Conservation (phyloP, 2,888 invertebrate species). For the Stegana nigrithorax region DNA sequence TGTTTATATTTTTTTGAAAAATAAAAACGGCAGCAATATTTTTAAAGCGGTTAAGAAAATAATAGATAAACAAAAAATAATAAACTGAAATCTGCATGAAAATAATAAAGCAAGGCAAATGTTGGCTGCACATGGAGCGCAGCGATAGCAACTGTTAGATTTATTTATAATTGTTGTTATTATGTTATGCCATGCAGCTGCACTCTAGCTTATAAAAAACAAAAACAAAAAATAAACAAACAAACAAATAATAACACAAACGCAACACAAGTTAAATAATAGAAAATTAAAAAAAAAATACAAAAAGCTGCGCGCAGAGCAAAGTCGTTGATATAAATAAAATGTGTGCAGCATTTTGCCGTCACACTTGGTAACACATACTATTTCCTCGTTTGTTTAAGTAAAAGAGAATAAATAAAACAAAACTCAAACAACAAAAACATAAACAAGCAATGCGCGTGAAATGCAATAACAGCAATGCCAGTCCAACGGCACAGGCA, state of each 20-base stretch:
- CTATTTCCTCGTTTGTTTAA: slow-evolving; percentile 53
- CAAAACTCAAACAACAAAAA: neutral
- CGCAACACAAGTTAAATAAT: slow-evolving; percentile 17
- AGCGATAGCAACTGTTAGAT: no score
- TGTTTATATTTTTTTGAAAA: no score
- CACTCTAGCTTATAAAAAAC: neutral
- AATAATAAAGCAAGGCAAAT: no score
- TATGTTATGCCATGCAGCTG: neutral
- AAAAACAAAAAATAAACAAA: neutral
- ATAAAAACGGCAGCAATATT: no score
- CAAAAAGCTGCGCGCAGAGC: slow-evolving; percentile 2
- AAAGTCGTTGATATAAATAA: slow-evolving; percentile 23
- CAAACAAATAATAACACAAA: neutral
- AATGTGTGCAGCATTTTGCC: slow-evolving; percentile 22
- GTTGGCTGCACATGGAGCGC: no score
- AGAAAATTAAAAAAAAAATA: slow-evolving; percentile 31
- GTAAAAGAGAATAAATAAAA: neutral
- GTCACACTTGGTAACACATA: slow-evolving; percentile 57
- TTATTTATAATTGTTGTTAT: no score
- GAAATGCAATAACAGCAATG: neutral
- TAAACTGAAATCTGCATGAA: no score
- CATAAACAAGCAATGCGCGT: neutral
- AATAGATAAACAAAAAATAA: no score
- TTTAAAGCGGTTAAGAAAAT: no score
- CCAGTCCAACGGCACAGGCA: neutral